A percentile compares a stretch with the other conserved stretches of the same genome.
These are phyloP conservation scores for Erannis defoliaria DNA, from an alignment of 2,888 invertebrate species.

Conservation along the genomic window DNA sequence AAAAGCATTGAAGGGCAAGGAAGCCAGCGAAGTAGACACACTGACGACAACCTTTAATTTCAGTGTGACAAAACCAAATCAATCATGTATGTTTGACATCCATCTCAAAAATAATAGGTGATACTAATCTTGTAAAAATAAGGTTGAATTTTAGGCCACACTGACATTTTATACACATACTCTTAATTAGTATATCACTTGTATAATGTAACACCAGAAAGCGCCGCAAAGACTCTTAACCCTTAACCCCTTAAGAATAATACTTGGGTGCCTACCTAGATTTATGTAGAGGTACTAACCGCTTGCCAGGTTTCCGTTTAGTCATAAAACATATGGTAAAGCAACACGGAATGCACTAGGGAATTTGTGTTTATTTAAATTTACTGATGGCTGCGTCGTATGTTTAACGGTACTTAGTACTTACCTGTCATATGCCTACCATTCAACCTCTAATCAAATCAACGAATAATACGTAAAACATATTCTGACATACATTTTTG, in stretches of 20 bases:
- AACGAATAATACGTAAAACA: too few relatives aligned
- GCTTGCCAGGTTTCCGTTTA: conserved; percentile 5
- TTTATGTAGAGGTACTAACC: not conserved
- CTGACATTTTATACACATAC: not conserved
- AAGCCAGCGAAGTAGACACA: conserved; percentile 25
- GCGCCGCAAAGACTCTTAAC: too few relatives aligned
- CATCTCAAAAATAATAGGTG: not conserved
- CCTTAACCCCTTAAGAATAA: too few relatives aligned
- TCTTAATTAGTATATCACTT: not conserved
- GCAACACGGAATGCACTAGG: conserved; percentile 14
- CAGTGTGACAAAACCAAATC: conserved; percentile 17
- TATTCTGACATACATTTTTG: too few relatives aligned
- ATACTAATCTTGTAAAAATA: not conserved
- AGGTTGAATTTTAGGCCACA: not conserved
- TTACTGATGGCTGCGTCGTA: conserved; percentile 3
- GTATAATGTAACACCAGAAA: too few relatives aligned
- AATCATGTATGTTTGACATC: conserved; percentile 9
- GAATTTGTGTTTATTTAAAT: conserved; percentile 22
- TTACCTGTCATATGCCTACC: not conserved
- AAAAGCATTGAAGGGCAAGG: conserved; percentile 24
- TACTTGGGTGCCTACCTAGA: too few relatives aligned
- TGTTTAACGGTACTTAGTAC: conserved; percentile 17
- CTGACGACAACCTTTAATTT: conserved; percentile 17
- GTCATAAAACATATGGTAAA: conserved; percentile 23
- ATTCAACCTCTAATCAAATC: too few relatives aligned